Base-by-base conservation (phyloP, 2,113 vertebrate species). In the Rhombomys opimus region DNA sequence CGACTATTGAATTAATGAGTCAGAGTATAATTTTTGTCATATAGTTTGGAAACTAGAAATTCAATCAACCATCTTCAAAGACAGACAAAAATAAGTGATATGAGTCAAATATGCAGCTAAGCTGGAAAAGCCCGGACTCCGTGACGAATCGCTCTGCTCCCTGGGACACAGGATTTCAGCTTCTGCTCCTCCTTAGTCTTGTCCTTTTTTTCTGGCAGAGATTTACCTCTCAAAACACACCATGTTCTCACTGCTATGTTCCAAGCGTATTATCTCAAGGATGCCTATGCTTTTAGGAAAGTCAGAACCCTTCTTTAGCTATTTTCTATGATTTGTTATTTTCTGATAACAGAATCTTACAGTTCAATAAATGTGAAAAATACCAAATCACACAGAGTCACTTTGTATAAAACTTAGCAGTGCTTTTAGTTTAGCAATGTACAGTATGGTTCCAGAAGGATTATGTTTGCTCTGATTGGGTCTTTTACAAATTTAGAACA, bases 1-100 rank as follows among this genome's bases (percentile, higher is more conserved):
- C 50, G 87, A 95, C 84, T 76, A 72, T 81, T 67, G 32, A 86
- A 95, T 87, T 78, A 72, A 72, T 93, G 78, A 87, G 6, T 81
- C 41, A 90, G n/a, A 57, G 57, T 5, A 92, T 85, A 18, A 38
- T 90, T 87, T 94, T 35, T 70, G 68, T 54, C 85, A 90, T 2
- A 41, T 88, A 92, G 25, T 63, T 63, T 84, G 22, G 52, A 41
- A 95, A 91, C 77, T 9, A 86, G 80, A 94, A 95, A 70, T 20
- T 86, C n/a, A 30, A 25, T 89, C 52, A 57, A 67, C 9, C 38
- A 10, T 87, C 75, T 95, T 96, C 57, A 90, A 90, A 35, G 20
- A 27, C 81, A 38, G 77, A 67, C n/a, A 52, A 86, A 15, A 95
- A 86, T 50, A 32, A 87, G n/a, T 68, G 63, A 3, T 12, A 15